Conservation (phyloP, 2,113 vertebrate species). For the Anolis carolinensis region DNA sequence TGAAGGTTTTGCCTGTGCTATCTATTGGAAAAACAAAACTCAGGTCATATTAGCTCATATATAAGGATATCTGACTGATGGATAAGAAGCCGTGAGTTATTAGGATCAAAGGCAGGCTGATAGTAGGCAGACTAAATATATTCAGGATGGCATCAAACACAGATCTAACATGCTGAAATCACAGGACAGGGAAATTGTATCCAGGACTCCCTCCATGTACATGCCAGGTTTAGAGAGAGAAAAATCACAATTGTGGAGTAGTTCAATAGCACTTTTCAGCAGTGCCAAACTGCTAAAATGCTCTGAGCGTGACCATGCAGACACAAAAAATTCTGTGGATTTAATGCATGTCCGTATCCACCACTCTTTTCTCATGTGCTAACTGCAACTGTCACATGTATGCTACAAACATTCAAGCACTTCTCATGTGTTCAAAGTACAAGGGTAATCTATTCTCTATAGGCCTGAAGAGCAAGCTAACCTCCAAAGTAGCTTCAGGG, state of each 20-base stretch:
- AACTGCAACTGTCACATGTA: background rate
- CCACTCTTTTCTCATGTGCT: background rate
- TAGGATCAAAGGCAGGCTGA: background rate
- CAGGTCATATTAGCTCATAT: background rate
- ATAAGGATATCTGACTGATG: background rate
- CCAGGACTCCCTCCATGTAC: background rate
- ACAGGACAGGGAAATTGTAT: no score
- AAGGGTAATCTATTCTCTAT: background rate
- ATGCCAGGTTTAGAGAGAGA: background rate
- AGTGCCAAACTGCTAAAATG: background rate
- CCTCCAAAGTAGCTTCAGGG: constrained; percentile 11
- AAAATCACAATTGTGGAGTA: background rate
- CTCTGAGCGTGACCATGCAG: background rate
- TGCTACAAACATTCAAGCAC: background rate
- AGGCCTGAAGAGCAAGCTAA: constrained; percentile 1
- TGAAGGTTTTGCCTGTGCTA: background rate
- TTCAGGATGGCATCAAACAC: background rate
- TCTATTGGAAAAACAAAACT: no score
- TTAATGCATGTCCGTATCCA: background rate
- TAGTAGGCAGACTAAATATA: background rate
- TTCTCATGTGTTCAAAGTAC: background rate
- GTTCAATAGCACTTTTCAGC: background rate
- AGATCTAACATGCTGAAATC: background rate
- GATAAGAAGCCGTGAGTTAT: background rate
- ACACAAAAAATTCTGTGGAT: background rate